Percentiles rank a stretch among this genome's conserved stretches.
Evolutionary conservation across 2,797 vertebrate genomes (phyloP).

Genomic region (Coregonus ussuriensis): DNA sequence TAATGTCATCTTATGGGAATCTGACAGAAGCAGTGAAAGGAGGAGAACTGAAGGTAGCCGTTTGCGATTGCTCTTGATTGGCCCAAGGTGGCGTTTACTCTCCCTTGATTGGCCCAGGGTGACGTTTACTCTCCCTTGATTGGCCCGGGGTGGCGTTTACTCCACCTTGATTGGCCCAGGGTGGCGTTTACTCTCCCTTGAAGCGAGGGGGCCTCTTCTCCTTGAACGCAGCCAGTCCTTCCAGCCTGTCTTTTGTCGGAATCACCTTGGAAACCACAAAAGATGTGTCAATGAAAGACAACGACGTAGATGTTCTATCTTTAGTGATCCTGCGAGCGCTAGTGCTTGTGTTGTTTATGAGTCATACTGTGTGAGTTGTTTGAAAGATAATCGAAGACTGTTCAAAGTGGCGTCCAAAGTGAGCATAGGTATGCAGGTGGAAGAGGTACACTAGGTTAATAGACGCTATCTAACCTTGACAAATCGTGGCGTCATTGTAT

Average conservation of each 20-base stretch:
- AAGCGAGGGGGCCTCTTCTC: conserved; percentile 90
- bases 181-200: conserved; percentile 74
- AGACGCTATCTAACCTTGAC: not conserved
- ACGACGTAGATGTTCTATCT: not conserved
- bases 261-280: conserved; percentile 82
- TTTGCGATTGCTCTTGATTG: conserved; percentile 4
- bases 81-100: not conserved
- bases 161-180: conserved; percentile 57
- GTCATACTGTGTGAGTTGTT: not conserved
- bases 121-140: conserved; percentile 75
- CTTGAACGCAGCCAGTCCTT: conserved; percentile 95
- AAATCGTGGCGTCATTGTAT: not conserved
- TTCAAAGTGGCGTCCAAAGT: too few species aligned
- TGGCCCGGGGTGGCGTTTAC: conserved; percentile 61
- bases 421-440: not conserved
- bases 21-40: conserved; percentile 53
- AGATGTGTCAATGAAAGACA: conserved; percentile 1
- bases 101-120: not conserved
- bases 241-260: conserved; percentile 93
- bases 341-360: not conserved
- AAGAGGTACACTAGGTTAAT: not conserved
- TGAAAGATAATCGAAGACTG: not conserved
- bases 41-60: conserved; percentile 34
- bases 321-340: not conserved
- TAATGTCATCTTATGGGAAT: conserved; percentile 38